These are phyloP conservation scores for Eugnorisma glareosa DNA, from an alignment of 2,888 invertebrate species.

Conservation along the genomic window DNA sequence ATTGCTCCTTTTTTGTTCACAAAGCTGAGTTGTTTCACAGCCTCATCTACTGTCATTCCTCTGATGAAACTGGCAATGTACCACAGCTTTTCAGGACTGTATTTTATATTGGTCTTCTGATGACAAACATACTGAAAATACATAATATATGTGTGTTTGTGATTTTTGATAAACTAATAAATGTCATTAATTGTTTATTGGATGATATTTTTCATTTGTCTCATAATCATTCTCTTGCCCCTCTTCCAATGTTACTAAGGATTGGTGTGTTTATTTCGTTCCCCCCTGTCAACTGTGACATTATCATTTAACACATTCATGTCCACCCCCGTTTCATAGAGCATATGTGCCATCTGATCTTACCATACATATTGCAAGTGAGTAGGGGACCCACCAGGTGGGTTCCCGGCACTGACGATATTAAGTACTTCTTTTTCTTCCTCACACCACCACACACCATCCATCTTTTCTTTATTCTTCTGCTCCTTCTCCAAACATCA, in stretches of 20 bases:
- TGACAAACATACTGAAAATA: slow-evolving; percentile 96
- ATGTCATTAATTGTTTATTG: neutral
- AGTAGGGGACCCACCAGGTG: too few relatives aligned
- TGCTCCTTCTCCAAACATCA: too few relatives aligned
- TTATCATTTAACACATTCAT: neutral
- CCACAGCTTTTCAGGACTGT: slow-evolving; percentile 98
- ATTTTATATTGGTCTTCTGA: slow-evolving; percentile 95
- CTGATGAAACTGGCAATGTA: slow-evolving; percentile 96
- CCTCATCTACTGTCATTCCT: slow-evolving; percentile 98
- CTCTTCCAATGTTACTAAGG: neutral
- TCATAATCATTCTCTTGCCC: neutral
- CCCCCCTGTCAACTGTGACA: neutral
- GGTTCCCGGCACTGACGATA: too few relatives aligned
- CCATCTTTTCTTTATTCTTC: neutral
- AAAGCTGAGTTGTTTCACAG: slow-evolving; percentile 96
- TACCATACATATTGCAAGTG: too few relatives aligned
- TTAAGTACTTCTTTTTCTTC: too few relatives aligned
- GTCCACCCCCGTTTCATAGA: too few relatives aligned
- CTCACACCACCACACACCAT: too few relatives aligned
- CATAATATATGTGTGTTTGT: neutral
- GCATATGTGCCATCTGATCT: too few relatives aligned
- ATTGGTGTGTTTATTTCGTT: neutral
- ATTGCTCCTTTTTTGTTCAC: slow-evolving; percentile 94
- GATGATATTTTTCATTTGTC: neutral
- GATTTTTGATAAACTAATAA: neutral